Percentiles rank a stretch among this genome's conserved stretches.
Evolutionary conservation across 2,797 vertebrate species (phyloP).

Genomic region (Pseudochromis fuscus): DNA sequence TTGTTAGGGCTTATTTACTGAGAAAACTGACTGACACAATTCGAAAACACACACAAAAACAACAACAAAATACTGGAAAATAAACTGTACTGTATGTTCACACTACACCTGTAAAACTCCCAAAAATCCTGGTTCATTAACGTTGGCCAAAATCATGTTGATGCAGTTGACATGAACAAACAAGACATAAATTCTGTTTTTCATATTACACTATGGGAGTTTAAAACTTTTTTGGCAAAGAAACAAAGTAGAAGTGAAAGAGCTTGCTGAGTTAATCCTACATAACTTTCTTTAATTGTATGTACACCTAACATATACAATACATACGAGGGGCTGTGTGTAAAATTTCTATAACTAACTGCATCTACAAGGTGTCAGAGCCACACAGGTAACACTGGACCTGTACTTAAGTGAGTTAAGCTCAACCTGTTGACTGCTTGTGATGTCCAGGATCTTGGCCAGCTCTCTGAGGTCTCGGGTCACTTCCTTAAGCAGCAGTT

Average conservation of each 20-base stretch:
- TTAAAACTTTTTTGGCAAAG: no score
- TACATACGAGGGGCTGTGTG: background rate
- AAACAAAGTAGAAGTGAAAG: no score
- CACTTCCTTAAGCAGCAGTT: slow-evolving; percentile 94
- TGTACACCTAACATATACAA: background rate
- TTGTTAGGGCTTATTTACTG: background rate
- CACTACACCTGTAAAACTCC: background rate
- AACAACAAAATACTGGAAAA: background rate
- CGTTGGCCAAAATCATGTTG: no score
- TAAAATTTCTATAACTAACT: no score
- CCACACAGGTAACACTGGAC: background rate
- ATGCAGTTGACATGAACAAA: no score
- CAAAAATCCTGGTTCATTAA: background rate
- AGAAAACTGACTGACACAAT: background rate
- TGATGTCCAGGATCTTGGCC: slow-evolving; percentile 91
- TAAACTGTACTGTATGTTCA: background rate
- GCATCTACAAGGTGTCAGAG: background rate
- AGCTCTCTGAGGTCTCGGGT: slow-evolving; percentile 91
- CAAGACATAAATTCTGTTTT: no score
- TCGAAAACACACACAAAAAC: background rate
- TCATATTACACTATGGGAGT: no score
- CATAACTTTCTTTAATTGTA: background rate
- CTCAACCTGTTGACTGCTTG: slow-evolving; percentile 93
- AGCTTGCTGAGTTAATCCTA: no score
- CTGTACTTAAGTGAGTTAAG: background rate